Conservation (phyloP, 2,888 invertebrate species). For the Leptothorax acervorum region DNA sequence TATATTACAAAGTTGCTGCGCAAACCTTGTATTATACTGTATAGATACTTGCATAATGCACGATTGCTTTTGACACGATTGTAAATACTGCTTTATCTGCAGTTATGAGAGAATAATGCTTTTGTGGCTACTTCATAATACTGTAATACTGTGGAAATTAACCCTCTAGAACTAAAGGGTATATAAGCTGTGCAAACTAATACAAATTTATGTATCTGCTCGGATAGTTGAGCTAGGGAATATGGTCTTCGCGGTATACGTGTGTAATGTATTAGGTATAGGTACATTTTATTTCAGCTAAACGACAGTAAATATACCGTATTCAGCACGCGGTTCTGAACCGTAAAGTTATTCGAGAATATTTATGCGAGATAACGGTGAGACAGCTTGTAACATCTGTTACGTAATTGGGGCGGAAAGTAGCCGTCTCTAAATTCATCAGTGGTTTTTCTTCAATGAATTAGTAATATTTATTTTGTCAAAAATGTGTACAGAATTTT, state of each 20-base stretch:
- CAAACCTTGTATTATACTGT: neutral
- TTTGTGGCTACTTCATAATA: slow-evolving; percentile 25
- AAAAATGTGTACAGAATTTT: slow-evolving; percentile 25
- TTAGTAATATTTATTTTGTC: neutral
- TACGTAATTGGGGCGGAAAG: slow-evolving; percentile 16
- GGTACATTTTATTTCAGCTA: neutral
- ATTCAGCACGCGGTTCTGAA: neutral
- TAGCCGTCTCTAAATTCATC: neutral
- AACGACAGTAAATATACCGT: slow-evolving; percentile 18
- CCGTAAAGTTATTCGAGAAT: slow-evolving; percentile 13
- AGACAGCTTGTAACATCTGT: slow-evolving; percentile 14
- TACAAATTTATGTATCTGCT: slow-evolving; percentile 17
- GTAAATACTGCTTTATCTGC: slow-evolving; percentile 4
- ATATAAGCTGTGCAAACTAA: slow-evolving; percentile 12
- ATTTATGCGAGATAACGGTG: slow-evolving; percentile 10
- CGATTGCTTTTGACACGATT: neutral
- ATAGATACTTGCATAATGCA: neutral
- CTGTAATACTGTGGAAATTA: slow-evolving; percentile 19
- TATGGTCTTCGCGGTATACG: neutral
- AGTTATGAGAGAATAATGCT: slow-evolving; percentile 10
- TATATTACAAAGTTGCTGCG: neutral
- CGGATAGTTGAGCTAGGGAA: neutral
- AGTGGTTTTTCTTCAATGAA: neutral
- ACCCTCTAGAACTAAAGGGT: neutral
- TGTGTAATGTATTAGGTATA: neutral